Percentiles rank a stretch among this genome's conserved stretches.
These are phyloP conservation scores for Aporophyla lueneburgensis DNA, from an alignment of 2,888 invertebrate species.

Conservation along the genomic window DNA sequence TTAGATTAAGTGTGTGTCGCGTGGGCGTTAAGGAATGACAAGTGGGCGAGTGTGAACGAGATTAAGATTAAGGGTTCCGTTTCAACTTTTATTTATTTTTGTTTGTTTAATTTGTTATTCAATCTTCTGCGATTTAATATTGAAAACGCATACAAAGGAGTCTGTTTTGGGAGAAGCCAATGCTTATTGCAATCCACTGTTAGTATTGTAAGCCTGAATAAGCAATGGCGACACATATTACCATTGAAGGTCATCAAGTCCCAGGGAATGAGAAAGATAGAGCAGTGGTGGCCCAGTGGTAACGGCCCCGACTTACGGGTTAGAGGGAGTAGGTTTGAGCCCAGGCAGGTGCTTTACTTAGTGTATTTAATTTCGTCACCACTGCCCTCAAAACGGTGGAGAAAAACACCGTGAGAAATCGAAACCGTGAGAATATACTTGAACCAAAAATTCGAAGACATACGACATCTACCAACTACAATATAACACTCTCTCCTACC, in stretches of 20 bases:
- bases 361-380: too few relatives aligned
- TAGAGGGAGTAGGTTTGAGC: too few relatives aligned
- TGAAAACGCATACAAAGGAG: neutral
- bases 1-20: slow-evolving; percentile 51
- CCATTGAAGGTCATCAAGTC: neutral
- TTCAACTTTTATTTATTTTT: slow-evolving; percentile 20
- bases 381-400: too few relatives aligned
- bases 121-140: neutral
- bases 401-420: too few relatives aligned
- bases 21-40: slow-evolving; percentile 61
- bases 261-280: neutral
- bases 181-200: neutral
- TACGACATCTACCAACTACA: too few relatives aligned
- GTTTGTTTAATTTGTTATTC: slow-evolving; percentile 16
- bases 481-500: too few relatives aligned
- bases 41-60: slow-evolving; percentile 53
- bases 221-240: neutral
- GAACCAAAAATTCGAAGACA: too few relatives aligned
- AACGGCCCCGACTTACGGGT: too few relatives aligned
- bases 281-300: too few relatives aligned
- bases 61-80: slow-evolving; percentile 51
- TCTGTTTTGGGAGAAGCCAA: neutral
- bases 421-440: too few relatives aligned
- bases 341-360: too few relatives aligned
- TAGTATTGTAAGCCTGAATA: neutral